A percentile compares a stretch with the other conserved stretches of the same genome.
Conservation (phyloP, 2,888 invertebrate species). For the Charanyca ferruginea region DNA sequence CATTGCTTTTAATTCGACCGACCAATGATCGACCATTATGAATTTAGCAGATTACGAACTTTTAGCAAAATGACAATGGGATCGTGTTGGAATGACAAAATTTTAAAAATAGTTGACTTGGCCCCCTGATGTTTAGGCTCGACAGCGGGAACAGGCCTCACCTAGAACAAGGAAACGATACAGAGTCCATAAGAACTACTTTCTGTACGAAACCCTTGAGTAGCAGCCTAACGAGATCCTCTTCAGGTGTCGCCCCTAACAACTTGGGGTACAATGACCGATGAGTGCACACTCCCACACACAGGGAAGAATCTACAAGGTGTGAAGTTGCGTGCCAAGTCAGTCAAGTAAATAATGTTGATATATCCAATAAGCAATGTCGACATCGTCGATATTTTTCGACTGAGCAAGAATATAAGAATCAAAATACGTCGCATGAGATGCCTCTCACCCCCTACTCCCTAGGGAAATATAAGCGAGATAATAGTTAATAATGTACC, state of each 20-base stretch:
- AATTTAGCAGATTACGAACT: too few species aligned
- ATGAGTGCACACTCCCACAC: neutral
- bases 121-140: neutral
- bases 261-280: neutral
- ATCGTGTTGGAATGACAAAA: too few species aligned
- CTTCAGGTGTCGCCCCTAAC: conserved; percentile 13
- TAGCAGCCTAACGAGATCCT: conserved; percentile 26
- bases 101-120: too few species aligned
- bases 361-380: conserved; percentile 8
- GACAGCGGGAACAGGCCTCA: neutral
- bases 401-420: conserved; percentile 1
- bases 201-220: conserved; percentile 9
- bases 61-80: too few species aligned
- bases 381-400: conserved; percentile 7
- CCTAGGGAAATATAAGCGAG: conserved; percentile 12
- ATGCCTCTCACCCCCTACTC: neutral
- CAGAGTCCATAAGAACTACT: neutral
- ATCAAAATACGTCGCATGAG: conserved; percentile 1
- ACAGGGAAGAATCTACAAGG: neutral
- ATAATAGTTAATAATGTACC: conserved; percentile 6
- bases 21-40: too few species aligned
- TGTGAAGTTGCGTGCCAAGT: neutral
- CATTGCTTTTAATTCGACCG: too few species aligned
- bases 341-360: conserved; percentile 12
- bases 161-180: neutral